A percentile compares a stretch with the other conserved stretches of the same genome.
phyloP scores from a whole-genome alignment of 2,888 invertebrate species.

The Apoderus coryli region DNA sequence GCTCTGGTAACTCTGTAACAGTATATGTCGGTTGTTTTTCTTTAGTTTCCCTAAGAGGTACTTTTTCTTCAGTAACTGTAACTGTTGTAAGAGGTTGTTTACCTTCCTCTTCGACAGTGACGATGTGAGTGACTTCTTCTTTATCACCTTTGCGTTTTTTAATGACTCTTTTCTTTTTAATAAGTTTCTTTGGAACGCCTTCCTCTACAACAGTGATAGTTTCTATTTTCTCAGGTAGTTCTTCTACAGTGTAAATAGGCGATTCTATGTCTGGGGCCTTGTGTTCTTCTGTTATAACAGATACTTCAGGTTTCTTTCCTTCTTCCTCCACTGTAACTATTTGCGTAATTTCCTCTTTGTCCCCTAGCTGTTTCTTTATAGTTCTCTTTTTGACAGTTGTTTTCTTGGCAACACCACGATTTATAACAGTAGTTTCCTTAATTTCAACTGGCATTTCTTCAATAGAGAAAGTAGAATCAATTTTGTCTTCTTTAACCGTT shows the following conservation, averaged over 20 bases:
- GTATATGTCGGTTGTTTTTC: constrained; percentile 11
- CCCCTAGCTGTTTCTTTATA: constrained; percentile 20
- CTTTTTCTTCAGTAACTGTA: constrained; percentile 22
- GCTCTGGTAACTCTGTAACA: constrained; percentile 17
- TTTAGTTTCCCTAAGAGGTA: constrained; percentile 23
- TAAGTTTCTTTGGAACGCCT: too few species aligned
- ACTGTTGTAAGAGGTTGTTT: constrained; percentile 19
- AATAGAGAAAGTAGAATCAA: too few species aligned
- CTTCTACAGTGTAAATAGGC: constrained; percentile 11
- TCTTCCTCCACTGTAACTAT: constrained; percentile 30
- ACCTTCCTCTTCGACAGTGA: constrained; percentile 24
- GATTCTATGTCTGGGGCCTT: too few species aligned
- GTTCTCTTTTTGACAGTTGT: constrained; percentile 19
- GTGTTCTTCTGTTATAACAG: constrained; percentile 16
- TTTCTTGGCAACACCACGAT: constrained; percentile 21
- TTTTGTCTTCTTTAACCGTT: constrained; percentile 19
- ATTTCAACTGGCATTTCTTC: constrained; percentile 22
- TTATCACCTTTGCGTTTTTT: constrained; percentile 25
- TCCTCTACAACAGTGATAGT: constrained; percentile 21
- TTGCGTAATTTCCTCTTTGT: constrained; percentile 21
- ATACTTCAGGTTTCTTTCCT: constrained; percentile 31
- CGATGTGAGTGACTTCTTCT: too few species aligned
- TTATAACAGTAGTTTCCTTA: constrained; percentile 27
- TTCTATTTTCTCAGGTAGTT: constrained; percentile 17
- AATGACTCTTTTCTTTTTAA: too few species aligned